These are phyloP conservation scores for Platygyra sinensis DNA, from an alignment of 64 coral and sea anemone genomes.

Conservation along the genomic window DNA sequence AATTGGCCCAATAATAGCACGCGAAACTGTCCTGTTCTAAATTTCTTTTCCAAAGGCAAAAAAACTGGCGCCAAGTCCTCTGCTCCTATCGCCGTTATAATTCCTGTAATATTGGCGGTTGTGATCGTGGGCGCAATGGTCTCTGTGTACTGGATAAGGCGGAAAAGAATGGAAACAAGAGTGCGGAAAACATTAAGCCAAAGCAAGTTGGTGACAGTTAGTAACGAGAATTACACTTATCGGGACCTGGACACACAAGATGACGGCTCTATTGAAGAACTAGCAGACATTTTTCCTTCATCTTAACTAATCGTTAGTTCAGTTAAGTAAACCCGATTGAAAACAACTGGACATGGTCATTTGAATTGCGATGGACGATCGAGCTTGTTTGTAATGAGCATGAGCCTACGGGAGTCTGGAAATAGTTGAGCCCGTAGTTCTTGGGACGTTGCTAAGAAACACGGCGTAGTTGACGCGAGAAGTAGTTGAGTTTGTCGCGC, in stretches of 20 bases:
- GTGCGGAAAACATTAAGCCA: background rate
- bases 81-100: background rate
- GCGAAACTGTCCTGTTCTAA: background rate
- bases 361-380: too few species aligned
- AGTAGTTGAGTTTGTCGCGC: too few species aligned
- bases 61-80: background rate
- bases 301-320: background rate
- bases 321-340: too few species aligned
- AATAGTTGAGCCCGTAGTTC: too few species aligned
- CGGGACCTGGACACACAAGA: background rate
- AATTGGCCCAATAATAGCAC: too few species aligned
- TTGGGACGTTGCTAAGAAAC: too few species aligned
- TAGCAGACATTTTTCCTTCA: constrained; percentile 1
- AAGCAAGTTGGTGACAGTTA: background rate
- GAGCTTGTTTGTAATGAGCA: too few species aligned
- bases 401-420: too few species aligned
- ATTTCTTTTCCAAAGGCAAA: background rate
- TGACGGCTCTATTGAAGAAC: background rate
- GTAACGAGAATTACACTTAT: background rate
- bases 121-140: background rate
- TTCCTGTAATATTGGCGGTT: constrained; percentile 1
- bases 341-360: too few species aligned
- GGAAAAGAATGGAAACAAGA: constrained; percentile 2
- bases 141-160: constrained; percentile 12
- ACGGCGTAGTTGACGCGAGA: too few species aligned